Evolutionary conservation across 2,113 vertebrate genomes (phyloP).

Genomic region (Solea solea): DNA sequence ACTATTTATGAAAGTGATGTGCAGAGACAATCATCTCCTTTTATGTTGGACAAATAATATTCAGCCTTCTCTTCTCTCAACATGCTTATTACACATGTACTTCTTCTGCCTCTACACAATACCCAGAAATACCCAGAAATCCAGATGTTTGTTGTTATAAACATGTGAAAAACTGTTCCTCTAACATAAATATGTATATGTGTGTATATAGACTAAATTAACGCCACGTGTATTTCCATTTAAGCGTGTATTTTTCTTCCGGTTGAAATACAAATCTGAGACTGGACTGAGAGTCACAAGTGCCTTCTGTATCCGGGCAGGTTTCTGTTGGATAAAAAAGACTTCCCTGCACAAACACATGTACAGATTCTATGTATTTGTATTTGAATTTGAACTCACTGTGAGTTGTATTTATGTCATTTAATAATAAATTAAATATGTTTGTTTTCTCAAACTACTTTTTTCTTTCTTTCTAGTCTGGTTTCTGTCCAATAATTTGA

Average conservation of each 20-base stretch:
- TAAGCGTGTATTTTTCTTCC: slow-evolving; percentile 55
- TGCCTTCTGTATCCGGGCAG: slow-evolving; percentile 55
- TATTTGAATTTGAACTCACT: slow-evolving; percentile 74
- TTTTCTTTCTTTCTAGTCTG: not conserved
- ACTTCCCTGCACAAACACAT: slow-evolving; percentile 45
- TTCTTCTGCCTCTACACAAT: not conserved
- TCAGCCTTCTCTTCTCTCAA: slow-evolving; percentile 40
- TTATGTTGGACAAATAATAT: slow-evolving; percentile 16
- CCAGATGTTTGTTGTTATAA: slow-evolving; percentile 30
- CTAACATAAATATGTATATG: slow-evolving; percentile 78
- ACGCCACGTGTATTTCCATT: slow-evolving; percentile 54
- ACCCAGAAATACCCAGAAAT: not conserved
- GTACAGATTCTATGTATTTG: slow-evolving; percentile 83
- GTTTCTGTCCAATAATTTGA: not conserved
- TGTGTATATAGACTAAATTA: slow-evolving; percentile 84
- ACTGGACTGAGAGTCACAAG: slow-evolving; percentile 43
- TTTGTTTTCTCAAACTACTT: slow-evolving; percentile 63
- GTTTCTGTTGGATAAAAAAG: slow-evolving; percentile 15
- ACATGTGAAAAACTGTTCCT: slow-evolving; percentile 35
- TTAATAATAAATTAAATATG: slow-evolving; percentile 84
- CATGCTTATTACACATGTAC: slow-evolving; percentile 27
- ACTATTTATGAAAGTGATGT: slow-evolving; percentile 4
- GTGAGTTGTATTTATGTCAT: slow-evolving; percentile 84
- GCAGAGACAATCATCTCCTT: slow-evolving; percentile 28
- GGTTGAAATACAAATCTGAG: slow-evolving; percentile 46